Evolutionary conservation across 2,113 vertebrate genomes (phyloP).

Genomic region (Megalops atlanticus): DNA sequence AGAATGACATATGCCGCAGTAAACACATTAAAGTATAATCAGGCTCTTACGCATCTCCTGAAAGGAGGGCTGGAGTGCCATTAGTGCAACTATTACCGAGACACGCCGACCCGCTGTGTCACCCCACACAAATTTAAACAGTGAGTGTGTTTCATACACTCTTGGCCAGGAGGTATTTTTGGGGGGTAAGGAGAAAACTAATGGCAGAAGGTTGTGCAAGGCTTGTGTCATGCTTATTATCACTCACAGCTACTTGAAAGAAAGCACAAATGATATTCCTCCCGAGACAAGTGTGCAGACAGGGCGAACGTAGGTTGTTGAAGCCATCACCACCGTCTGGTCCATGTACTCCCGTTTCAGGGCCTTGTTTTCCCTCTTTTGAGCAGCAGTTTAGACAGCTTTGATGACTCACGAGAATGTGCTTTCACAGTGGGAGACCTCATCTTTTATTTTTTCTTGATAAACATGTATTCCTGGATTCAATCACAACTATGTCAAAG

Average conservation of each 20-base stretch:
- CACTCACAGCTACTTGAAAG: too few species aligned
- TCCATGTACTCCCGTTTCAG: background rate
- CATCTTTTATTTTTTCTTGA: too few species aligned
- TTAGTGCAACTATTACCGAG: background rate
- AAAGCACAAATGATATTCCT: background rate
- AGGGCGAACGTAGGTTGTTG: too few species aligned
- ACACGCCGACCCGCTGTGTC: background rate
- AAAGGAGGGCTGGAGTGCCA: background rate
- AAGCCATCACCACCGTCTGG: too few species aligned
- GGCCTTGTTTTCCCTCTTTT: background rate
- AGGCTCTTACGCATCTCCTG: conserved; percentile 18
- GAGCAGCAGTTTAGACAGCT: background rate
- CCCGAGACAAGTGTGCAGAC: background rate
- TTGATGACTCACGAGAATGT: conserved; percentile 3
- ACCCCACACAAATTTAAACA: background rate
- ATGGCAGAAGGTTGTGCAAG: background rate
- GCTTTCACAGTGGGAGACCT: background rate
- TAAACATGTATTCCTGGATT: too few species aligned
- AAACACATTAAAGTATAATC: conserved; percentile 36
- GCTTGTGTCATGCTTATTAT: too few species aligned
- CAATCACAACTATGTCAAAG: too few species aligned
- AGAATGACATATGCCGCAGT: conserved; percentile 9
- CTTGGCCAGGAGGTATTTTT: background rate
- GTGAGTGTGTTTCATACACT: background rate
- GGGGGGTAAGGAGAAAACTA: background rate